A percentile compares a stretch with the other conserved stretches of the same genome.
Conservation (phyloP, 2,888 invertebrate species). For the Mantis religiosa region DNA sequence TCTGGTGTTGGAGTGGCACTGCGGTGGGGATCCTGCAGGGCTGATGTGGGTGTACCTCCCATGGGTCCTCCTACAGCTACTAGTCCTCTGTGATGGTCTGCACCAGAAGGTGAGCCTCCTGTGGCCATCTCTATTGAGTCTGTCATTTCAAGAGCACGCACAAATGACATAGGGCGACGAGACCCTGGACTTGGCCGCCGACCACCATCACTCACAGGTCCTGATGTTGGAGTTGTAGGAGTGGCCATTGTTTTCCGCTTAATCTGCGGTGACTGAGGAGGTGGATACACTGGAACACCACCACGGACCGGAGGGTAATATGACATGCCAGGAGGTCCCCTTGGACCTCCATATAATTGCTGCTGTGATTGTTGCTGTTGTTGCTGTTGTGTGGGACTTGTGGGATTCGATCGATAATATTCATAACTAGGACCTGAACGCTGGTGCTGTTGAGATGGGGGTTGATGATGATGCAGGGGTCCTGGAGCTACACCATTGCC, state of each 20-base stretch:
- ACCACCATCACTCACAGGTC: constrained; percentile 36
- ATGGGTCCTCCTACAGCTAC: constrained; percentile 8
- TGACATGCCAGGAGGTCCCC: constrained; percentile 39
- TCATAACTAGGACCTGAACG: constrained; percentile 40
- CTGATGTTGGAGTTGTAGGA: constrained; percentile 48
- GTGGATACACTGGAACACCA: constrained; percentile 66
- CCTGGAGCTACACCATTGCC: constrained; percentile 22
- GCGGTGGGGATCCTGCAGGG: constrained; percentile 36
- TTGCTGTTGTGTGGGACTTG: constrained; percentile 62
- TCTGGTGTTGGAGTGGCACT: constrained; percentile 66
- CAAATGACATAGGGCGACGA: constrained; percentile 81
- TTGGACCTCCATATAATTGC: constrained; percentile 34
- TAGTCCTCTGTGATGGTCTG: constrained; percentile 35
- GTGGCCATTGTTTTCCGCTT: constrained; percentile 47
- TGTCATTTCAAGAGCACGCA: constrained; percentile 83
- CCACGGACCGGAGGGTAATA: constrained; percentile 63
- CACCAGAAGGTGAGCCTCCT: constrained; percentile 45
- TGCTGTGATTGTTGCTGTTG: constrained; percentile 43
- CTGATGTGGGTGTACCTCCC: constrained; percentile 31
- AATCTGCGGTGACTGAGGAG: constrained; percentile 53
- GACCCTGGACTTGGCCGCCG: constrained; percentile 36
- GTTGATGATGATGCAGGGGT: constrained; percentile 35
- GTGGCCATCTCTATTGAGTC: constrained; percentile 78
- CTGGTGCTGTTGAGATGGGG: constrained; percentile 29
- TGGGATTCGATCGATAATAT: constrained; percentile 67